These are phyloP conservation scores for Typhlichthys eigenmanni DNA, from an alignment of 2,797 vertebrate genomes.

Conservation along the genomic window DNA sequence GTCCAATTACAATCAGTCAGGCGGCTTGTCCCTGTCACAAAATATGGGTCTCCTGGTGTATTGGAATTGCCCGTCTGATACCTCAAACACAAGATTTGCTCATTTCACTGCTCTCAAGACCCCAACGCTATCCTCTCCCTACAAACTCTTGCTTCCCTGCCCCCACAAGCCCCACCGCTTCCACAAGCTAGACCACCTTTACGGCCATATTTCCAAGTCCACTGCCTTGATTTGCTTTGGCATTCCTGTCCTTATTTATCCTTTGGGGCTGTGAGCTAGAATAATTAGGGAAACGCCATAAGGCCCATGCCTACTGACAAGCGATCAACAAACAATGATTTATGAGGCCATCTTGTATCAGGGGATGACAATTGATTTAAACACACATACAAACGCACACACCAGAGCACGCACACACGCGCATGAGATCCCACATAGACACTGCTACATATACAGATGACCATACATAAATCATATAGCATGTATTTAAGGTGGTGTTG, in stretches of 20 bases:
- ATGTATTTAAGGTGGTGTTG: constrained; percentile 27
- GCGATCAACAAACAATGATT: constrained; percentile 85
- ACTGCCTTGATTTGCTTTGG: constrained; percentile 62
- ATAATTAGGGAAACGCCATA: constrained; percentile 73
- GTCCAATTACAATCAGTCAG: constrained; percentile 55
- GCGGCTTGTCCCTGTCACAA: constrained; percentile 44
- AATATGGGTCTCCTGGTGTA: constrained; percentile 44
- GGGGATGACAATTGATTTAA: constrained; percentile 87
- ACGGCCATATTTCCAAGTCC: constrained; percentile 52
- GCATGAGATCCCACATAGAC: constrained; percentile 13
- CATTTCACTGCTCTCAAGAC: constrained; percentile 22
- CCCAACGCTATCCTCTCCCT: not conserved
- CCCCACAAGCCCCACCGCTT: constrained; percentile 11
- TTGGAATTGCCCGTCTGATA: constrained; percentile 63
- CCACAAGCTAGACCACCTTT: constrained; percentile 45
- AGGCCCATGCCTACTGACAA: constrained; percentile 71
- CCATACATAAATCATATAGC: constrained; percentile 65
- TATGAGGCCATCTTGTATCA: constrained; percentile 81
- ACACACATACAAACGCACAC: constrained; percentile 51
- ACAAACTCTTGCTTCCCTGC: constrained; percentile 8
- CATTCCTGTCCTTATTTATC: constrained; percentile 66
- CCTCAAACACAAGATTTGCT: constrained; percentile 48
- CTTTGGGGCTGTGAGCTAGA: constrained; percentile 65
- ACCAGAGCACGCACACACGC: constrained; percentile 9
- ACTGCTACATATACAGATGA: constrained; percentile 56